Percentiles rank a stretch among this genome's conserved stretches.
Conservation (phyloP, 2,888 invertebrate species). For the Nematopogon swammerdamellus region DNA sequence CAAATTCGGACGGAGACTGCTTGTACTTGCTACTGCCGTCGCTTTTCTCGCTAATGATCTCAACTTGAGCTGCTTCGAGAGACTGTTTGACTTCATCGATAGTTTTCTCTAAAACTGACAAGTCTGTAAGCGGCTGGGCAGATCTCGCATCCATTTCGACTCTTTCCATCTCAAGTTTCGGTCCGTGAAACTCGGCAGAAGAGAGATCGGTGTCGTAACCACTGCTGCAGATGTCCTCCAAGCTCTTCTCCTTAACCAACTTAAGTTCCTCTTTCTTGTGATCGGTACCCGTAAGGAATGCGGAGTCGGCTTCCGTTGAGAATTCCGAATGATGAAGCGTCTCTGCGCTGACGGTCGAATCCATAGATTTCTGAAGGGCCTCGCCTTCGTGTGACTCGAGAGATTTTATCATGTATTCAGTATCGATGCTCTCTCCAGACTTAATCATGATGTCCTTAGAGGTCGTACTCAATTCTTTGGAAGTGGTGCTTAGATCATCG, state of each 20-base stretch:
- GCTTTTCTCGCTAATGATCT: slow-evolving; percentile 62
- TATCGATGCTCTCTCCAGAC: slow-evolving; percentile 50
- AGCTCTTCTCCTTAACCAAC: slow-evolving; percentile 46
- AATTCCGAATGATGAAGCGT: slow-evolving; percentile 50
- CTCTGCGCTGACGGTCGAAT: slow-evolving; percentile 50
- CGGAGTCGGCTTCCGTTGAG: slow-evolving; percentile 50
- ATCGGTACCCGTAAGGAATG: slow-evolving; percentile 35
- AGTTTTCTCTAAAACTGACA: slow-evolving; percentile 63
- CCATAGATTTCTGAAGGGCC: slow-evolving; percentile 49
- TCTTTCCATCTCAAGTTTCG: slow-evolving; percentile 51
- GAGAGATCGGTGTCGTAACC: slow-evolving; percentile 65
- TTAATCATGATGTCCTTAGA: slow-evolving; percentile 51
- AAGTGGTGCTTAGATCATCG: slow-evolving; percentile 41
- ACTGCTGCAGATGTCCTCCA: slow-evolving; percentile 68
- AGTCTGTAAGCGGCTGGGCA: slow-evolving; percentile 47
- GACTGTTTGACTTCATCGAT: slow-evolving; percentile 71
- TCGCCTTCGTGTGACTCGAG: slow-evolving; percentile 51
- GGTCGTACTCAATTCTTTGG: slow-evolving; percentile 34
- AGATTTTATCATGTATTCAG: slow-evolving; percentile 50
- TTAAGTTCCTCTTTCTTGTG: slow-evolving; percentile 40
- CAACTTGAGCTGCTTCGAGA: slow-evolving; percentile 66
- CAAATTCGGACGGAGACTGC: slow-evolving; percentile 72
- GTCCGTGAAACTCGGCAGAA: slow-evolving; percentile 58
- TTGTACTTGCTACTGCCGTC: slow-evolving; percentile 66
- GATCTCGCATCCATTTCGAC: slow-evolving; percentile 49